Evolutionary conservation across 2,888 invertebrate genomes (phyloP), one percentile per base, ranked within the genome.

Genomic region (Noctua comes): DNA sequence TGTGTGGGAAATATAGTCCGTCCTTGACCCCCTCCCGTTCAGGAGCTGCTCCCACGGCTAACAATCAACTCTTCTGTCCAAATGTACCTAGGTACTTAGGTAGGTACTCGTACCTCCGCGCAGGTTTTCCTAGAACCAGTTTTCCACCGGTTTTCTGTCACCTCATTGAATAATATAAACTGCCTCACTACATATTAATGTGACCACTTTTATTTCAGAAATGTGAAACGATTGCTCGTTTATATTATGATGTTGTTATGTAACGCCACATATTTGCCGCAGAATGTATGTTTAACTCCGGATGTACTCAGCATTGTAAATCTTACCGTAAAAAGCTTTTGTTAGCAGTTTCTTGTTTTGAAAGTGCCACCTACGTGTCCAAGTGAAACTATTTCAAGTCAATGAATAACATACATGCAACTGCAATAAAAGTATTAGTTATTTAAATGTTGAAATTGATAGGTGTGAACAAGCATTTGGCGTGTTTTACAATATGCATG

Each of bases 1-100:
- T 82, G 91, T 93, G 93, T 88, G 95, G 93, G 95, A 95, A 95
- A 90, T 89, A 76, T 69, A 64, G 73, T 66, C 65, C 88, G 92
- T 91, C 95, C 95, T 94, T 95, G 95, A 93, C 95, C 93, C 84
- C 93, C 92, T 93, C 88, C 82, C 77, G 82, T 36, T n/a, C 43
- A 79, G 76, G 86, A 80, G 88, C 79, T 73, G 89, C 90, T 95
- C 94, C 91, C 94, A 95, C 95, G 93, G 90, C 91, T 88, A 90
- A 94, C 93, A 95, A 95, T 94, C 91, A 88, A 89, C 80, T 86
- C 85, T 88, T 89, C 86, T 88, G 83, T 83, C 90, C 90, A 90
- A 88, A 88, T 80, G 82, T 86, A 85, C 88, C 82, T 80, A 83
- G 68, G 83, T 59, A 74, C 88, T 81, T 80, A 83, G 68, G 82